Evolutionary conservation across 2,113 vertebrate genomes (phyloP).

Genomic region (Dolichallabes microphthalmus): DNA sequence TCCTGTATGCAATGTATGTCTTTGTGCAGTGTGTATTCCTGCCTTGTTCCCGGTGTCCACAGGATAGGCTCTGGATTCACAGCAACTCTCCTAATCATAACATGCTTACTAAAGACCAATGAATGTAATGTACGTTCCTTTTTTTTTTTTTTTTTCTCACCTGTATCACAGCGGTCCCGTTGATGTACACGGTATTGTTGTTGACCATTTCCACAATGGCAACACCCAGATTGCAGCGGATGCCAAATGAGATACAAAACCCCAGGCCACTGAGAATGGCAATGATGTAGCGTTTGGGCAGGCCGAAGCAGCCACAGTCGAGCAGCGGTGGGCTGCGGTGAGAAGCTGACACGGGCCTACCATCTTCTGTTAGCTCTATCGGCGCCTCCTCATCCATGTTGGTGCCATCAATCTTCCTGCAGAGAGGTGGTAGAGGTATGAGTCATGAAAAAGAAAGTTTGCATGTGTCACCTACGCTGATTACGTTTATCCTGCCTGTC

Average conservation of each 20-base stretch:
- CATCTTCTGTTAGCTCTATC: slow-evolving; percentile 88
- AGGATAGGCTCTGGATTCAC: neutral
- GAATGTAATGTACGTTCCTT: neutral
- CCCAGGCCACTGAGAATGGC: slow-evolving; percentile 94
- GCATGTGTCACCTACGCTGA: neutral
- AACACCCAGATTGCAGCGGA: slow-evolving; percentile 94
- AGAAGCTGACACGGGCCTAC: slow-evolving; percentile 69
- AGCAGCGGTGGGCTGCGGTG: slow-evolving; percentile 59
- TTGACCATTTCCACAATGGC: slow-evolving; percentile 99
- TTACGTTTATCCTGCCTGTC: neutral
- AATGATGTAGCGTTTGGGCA: slow-evolving; percentile 95
- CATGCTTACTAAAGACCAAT: neutral
- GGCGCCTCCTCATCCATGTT: slow-evolving; percentile 77
- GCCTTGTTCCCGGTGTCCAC: neutral
- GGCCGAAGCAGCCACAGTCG: slow-evolving; percentile 83
- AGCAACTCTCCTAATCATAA: neutral
- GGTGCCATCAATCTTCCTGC: slow-evolving; percentile 87
- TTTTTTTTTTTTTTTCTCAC: slow-evolving; percentile 61
- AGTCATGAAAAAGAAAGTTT: neutral
- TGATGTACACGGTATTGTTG: slow-evolving; percentile 88
- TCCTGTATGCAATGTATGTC: no score
- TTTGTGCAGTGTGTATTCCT: neutral
- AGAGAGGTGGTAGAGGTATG: neutral
- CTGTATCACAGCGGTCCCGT: slow-evolving; percentile 89
- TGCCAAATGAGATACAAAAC: slow-evolving; percentile 99